Conservation (phyloP, 2,113 vertebrate species). For the Odontesthes bonariensis region DNA sequence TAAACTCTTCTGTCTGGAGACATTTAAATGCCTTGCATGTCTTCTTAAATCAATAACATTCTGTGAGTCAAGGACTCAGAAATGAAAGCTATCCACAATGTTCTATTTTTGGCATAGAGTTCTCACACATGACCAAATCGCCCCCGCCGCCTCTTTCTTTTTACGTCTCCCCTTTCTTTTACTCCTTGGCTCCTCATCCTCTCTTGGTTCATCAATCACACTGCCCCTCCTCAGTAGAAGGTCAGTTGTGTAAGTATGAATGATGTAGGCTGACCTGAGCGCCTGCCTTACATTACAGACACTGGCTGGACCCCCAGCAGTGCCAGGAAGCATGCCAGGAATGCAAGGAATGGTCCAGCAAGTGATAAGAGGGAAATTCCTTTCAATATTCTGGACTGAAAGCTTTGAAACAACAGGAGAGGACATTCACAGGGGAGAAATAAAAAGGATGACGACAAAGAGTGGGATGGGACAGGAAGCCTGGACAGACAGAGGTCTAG, state of each 20-base stretch:
- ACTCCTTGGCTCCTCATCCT: conserved; percentile 42
- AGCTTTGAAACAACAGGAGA: conserved; percentile 59
- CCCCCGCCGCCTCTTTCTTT: conserved; percentile 25
- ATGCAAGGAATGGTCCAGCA: conserved; percentile 80
- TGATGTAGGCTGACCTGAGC: conserved; percentile 34
- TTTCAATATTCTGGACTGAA: conserved; percentile 55
- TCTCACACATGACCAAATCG: conserved; percentile 52
- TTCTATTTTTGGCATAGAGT: conserved; percentile 77
- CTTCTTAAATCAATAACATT: conserved; percentile 70
- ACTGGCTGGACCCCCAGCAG: conserved; percentile 65
- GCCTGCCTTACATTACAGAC: conserved; percentile 71
- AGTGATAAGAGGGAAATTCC: conserved; percentile 83
- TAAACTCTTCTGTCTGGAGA: conserved; percentile 47
- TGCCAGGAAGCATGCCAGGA: conserved; percentile 69
- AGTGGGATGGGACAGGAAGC: conserved; percentile 46
- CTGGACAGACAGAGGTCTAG: conserved; percentile 44
- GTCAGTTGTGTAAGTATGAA: conserved; percentile 50
- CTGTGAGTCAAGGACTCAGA: conserved; percentile 63
- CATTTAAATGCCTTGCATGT: conserved; percentile 58
- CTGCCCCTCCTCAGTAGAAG: conserved; percentile 51
- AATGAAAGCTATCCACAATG: conserved; percentile 61
- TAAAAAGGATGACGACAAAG: conserved; percentile 65
- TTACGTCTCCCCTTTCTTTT: conserved; percentile 45
- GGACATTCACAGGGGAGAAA: conserved; percentile 52
- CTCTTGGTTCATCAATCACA: conserved; percentile 69